Conservation (phyloP, 2,113 vertebrate species). For the Rhabdomys dilectus region DNA sequence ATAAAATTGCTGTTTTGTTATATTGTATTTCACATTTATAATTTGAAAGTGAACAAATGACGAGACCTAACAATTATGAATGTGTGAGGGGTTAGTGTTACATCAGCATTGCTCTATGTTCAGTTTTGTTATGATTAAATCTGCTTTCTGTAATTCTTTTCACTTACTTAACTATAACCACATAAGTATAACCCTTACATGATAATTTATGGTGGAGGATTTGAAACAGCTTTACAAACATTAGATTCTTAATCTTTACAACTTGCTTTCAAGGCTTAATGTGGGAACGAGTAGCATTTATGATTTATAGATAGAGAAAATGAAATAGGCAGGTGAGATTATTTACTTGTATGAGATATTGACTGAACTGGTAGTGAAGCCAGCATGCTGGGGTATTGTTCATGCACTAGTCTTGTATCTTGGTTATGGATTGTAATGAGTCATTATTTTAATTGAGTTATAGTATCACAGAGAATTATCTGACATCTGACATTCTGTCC, state of each 20-base stretch:
- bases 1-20: constrained; percentile 1
- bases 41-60: background rate
- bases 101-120: background rate
- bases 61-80: background rate
- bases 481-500: constrained; percentile 58
- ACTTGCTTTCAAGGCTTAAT: constrained; percentile 51
- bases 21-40: background rate
- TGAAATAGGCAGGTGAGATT: constrained; percentile 77
- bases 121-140: constrained; percentile 39
- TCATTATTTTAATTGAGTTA: constrained; percentile 75
- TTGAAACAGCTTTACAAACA: constrained; percentile 60
- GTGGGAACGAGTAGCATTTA: constrained; percentile 54
- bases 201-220: constrained; percentile 55
- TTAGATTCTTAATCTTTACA: constrained; percentile 67
- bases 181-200: constrained; percentile 44
- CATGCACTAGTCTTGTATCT: constrained; percentile 20
- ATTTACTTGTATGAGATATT: constrained; percentile 77
- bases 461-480: constrained; percentile 60
- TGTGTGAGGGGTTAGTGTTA: background rate
- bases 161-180: constrained; percentile 51
- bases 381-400: constrained; percentile 60
- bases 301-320: constrained; percentile 74
- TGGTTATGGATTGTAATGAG: constrained; percentile 58
- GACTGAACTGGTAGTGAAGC: constrained; percentile 75
- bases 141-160: constrained; percentile 11